phyloP scores from a whole-genome alignment of 2,797 vertebrate species.

The Avahi laniger region DNA sequence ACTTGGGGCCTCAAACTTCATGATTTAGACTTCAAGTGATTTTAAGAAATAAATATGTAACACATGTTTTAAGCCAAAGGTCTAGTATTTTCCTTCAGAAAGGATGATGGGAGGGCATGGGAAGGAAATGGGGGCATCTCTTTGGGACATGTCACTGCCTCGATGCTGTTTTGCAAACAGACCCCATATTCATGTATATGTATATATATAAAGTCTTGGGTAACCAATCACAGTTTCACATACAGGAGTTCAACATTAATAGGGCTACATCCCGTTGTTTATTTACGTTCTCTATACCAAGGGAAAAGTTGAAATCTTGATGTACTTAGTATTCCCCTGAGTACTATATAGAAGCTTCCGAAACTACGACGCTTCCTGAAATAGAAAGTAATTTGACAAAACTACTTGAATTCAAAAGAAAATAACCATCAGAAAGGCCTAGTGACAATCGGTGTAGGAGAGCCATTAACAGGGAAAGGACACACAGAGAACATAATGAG shows the following conservation, averaged over 20 bases:
- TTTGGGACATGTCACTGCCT: neutral
- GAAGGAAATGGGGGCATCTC: neutral
- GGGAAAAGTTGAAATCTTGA: neutral
- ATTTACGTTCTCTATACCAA: neutral
- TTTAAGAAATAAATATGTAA: conserved; percentile 36
- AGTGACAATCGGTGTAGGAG: neutral
- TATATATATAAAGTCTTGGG: neutral
- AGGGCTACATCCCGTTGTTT: neutral
- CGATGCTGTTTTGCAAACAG: neutral
- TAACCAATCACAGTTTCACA: neutral
- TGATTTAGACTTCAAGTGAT: neutral
- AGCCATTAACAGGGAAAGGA: neutral
- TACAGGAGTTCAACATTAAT: neutral
- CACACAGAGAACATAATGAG: neutral
- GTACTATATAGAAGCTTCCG: neutral
- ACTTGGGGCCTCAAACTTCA: neutral
- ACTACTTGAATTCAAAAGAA: conserved; percentile 41
- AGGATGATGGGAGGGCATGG: neutral
- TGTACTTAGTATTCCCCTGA: neutral
- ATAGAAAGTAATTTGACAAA: conserved; percentile 53
- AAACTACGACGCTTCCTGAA: conserved; percentile 20
- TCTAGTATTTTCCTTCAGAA: conserved; percentile 23
- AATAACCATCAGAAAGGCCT: neutral
- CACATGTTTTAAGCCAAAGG: neutral
- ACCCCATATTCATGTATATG: neutral